Evolutionary conservation across 23 tunicate species (phyloP), one percentile per base, ranked within the genome.

Genomic region (Aplidium turbinatum): DNA sequence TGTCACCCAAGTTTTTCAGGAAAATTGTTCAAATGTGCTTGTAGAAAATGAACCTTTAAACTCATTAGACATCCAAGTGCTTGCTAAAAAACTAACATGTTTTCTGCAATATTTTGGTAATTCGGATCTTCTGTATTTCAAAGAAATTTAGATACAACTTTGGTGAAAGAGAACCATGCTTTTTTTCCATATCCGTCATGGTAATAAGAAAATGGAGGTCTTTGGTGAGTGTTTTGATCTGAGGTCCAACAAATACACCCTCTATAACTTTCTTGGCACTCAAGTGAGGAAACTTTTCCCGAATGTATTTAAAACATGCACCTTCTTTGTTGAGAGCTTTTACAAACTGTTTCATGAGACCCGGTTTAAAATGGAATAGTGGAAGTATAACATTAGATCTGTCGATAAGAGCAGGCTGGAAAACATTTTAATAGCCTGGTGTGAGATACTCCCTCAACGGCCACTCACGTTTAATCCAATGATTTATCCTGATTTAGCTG

Each of bases 31-130:
- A 74, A 74, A 30, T 56, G 79, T 74, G 79, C 50, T 34, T 57
- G 79, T 31, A 56, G 28, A 57, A 74, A 74, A 74, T 74, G 50
- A 56, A 56, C 51, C 0, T 74, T 74, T 50, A 74, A 35, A 57
- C 67, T 55, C 68, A 74, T 74, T n/a, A 47, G 67, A 74, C 67
- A 56, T 74, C 68, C 79, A 35, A 74, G 67, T 35, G 67, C 67
- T 57, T 74, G 32, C 34, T 38, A 74, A 34, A 39, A 56, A 20
- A 21, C 54, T 68, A 56, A 57, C 79, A 74, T 74, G 68, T 74
- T 72, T 50, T 72, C 39, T 46, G 34, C 79, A 57, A 74, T 57
- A 51, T 57, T 57, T 55, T 56, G 67, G 27, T 74, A 74, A 35
- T 74, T 35, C 20, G 68, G 0, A 57, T 54, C 67, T 74, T 57